phyloP scores from a whole-genome alignment of 2,113 vertebrate genomes.

The Chloroceryle aenea region DNA sequence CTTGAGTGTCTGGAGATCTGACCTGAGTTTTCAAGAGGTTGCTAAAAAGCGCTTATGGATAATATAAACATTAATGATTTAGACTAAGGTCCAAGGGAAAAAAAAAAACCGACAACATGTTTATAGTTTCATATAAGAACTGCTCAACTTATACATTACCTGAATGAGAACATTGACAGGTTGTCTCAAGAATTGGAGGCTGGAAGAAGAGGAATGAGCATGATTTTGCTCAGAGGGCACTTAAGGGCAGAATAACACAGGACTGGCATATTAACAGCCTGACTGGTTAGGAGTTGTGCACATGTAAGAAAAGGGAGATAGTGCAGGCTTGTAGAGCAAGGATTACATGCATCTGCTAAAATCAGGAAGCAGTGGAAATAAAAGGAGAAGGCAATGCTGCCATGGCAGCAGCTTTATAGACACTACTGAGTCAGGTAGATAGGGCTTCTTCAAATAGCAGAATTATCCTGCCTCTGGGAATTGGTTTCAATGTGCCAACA shows the following conservation, averaged over 20 bases:
- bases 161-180: rapidly evolving
- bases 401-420: neutral
- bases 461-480: neutral
- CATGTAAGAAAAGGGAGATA: neutral
- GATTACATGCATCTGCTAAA: neutral
- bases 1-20: neutral
- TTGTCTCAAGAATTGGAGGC: neutral
- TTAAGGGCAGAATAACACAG: neutral
- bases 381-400: neutral
- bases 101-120: too few species aligned
- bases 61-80: neutral
- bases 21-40: neutral
- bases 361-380: neutral
- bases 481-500: neutral
- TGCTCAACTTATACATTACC: neutral
- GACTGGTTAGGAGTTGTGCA: neutral
- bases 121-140: neutral
- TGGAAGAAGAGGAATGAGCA: neutral
- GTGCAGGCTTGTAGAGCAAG: neutral
- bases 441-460: neutral
- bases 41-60: neutral
- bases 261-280: neutral
- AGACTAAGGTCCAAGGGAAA: neutral
- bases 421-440: neutral
- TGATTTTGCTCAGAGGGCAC: neutral